Conservation (phyloP, 2,888 invertebrate genomes). For the Malacosoma neustria region DNA sequence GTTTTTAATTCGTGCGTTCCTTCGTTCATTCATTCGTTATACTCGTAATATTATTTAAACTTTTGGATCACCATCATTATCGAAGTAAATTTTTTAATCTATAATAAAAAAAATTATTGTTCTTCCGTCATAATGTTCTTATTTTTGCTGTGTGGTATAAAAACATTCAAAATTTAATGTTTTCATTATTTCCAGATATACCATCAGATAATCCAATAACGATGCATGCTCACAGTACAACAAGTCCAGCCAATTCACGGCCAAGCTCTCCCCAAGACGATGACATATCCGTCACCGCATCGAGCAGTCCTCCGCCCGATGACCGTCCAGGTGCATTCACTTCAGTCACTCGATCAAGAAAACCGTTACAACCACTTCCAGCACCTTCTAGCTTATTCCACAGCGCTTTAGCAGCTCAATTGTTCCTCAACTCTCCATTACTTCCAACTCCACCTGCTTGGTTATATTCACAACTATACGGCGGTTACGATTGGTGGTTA, state of each 20-base stretch:
- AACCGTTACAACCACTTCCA: slow-evolving; percentile 60
- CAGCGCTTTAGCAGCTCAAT: slow-evolving; percentile 77
- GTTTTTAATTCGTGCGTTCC: too few relatives aligned
- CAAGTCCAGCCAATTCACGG: slow-evolving; percentile 80
- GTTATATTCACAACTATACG: slow-evolving; percentile 85
- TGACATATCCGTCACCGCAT: slow-evolving; percentile 79
- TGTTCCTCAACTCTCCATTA: slow-evolving; percentile 83
- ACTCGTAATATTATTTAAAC: too few relatives aligned
- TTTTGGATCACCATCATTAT: too few relatives aligned
- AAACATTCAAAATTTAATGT: too few relatives aligned
- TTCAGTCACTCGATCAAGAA: slow-evolving; percentile 57
- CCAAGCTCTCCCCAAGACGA: slow-evolving; percentile 74
- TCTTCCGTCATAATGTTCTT: too few relatives aligned
- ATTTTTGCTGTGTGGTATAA: too few relatives aligned
- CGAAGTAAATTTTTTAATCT: too few relatives aligned
- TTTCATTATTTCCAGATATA: slow-evolving; percentile 34
- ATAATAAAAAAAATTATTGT: too few relatives aligned
- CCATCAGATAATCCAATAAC: slow-evolving; percentile 57
- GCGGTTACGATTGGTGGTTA: slow-evolving; percentile 82
- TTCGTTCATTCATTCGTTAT: too few relatives aligned
- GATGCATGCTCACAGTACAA: slow-evolving; percentile 80
- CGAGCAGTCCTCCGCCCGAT: slow-evolving; percentile 66
- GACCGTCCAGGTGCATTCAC: slow-evolving; percentile 73
- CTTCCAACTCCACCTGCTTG: slow-evolving; percentile 85
- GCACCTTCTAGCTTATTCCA: slow-evolving; percentile 67